Evolutionary conservation across 2,113 vertebrate genomes (phyloP).

Genomic region (Antigone vipio): DNA sequence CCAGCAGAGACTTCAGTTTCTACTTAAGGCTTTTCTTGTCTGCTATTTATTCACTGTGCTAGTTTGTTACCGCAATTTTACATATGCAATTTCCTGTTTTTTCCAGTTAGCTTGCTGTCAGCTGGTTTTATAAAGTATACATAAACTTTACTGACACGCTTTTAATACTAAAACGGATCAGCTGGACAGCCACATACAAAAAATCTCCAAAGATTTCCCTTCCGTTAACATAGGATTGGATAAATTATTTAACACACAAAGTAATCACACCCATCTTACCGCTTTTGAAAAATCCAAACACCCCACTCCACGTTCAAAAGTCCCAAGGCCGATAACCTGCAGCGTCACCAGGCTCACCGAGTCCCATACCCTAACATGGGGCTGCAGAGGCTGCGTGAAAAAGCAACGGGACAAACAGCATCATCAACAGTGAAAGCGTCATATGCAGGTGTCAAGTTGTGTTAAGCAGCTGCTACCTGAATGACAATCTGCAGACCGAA

Average conservation of each 20-base stretch:
- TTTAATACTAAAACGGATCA: background rate
- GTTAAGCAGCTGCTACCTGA: background rate
- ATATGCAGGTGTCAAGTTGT: accelerated
- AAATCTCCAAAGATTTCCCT: background rate
- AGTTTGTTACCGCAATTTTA: background rate
- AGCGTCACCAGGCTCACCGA: conserved; percentile 89
- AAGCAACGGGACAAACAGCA: background rate
- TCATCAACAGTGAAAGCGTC: background rate
- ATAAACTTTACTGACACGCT: background rate
- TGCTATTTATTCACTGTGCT: background rate
- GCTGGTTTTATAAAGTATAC: background rate
- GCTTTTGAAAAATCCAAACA: conserved; percentile 96
- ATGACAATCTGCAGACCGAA: background rate
- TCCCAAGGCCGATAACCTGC: conserved; percentile 90
- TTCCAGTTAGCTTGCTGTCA: background rate
- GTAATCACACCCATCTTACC: conserved; percentile 69
- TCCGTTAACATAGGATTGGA: accelerated
- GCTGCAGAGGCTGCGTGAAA: conserved; percentile 84
- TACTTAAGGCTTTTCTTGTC: background rate
- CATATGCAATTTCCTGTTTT: background rate
- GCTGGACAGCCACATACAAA: background rate
- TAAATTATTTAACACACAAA: background rate
- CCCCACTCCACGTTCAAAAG: conserved; percentile 94
- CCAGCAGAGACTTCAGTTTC: background rate
- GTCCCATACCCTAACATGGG: conserved; percentile 96